These are phyloP conservation scores for Diogma glabrata DNA, from an alignment of 2,888 invertebrate genomes.

Conservation along the genomic window DNA sequence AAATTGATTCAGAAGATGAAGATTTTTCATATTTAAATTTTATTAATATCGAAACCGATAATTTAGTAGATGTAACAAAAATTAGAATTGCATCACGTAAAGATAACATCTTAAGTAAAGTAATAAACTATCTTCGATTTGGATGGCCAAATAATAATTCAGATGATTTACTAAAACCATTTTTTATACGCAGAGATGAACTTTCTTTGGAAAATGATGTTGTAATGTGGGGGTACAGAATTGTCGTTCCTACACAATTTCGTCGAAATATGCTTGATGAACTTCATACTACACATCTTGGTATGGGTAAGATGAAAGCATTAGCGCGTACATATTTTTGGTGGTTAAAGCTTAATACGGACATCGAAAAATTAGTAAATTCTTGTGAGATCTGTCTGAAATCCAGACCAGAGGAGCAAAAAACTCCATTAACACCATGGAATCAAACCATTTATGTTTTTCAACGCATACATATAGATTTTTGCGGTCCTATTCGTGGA, in stretches of 20 bases:
- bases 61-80: no score
- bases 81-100: no score
- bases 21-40: no score
- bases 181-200: background rate
- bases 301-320: background rate
- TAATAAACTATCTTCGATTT: no score
- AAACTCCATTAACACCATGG: conserved; percentile 14
- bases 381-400: conserved; percentile 1
- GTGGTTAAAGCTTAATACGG: conserved; percentile 16
- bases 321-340: conserved; percentile 16
- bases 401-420: conserved; percentile 4
- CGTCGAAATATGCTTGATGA: conserved; percentile 8
- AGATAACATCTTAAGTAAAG: no score
- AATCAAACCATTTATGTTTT: conserved; percentile 22
- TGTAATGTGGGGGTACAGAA: conserved; percentile 4
- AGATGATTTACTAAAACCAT: no score
- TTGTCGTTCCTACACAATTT: conserved; percentile 13
- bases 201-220: conserved; percentile 18
- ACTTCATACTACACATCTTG: no score
- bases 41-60: no score
- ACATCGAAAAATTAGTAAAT: conserved; percentile 18
- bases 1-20: no score
- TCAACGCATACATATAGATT: conserved; percentile 32
- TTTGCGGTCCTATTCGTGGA: conserved; percentile 28
- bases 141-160: no score